Percentiles rank a stretch among this genome's conserved stretches.
Conservation (phyloP, 2,113 vertebrate species). For the Stercorarius parasiticus region DNA sequence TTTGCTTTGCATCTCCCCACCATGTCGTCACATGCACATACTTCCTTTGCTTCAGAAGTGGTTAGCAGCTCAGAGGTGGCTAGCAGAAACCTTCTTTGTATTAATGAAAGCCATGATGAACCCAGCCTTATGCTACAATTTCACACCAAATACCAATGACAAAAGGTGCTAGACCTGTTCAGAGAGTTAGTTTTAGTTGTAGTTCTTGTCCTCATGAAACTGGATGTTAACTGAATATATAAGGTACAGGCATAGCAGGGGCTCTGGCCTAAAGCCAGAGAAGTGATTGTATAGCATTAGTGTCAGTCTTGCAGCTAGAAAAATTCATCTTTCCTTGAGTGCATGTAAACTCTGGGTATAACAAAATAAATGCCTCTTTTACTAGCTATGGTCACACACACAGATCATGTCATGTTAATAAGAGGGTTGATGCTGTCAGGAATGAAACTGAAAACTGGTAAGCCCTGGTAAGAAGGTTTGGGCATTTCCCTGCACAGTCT, state of each 20-base stretch:
- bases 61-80: not conserved
- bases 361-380: not conserved
- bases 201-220: not conserved
- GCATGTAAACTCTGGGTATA: not conserved
- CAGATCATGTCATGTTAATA: not conserved
- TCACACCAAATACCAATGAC: not conserved
- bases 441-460: not conserved
- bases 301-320: not conserved
- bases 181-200: not conserved
- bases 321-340: not conserved
- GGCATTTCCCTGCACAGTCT: not conserved
- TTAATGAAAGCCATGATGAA: not conserved
- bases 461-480: not conserved
- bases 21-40: fast-evolving
- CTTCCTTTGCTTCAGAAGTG: not conserved
- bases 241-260: not conserved
- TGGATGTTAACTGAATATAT: not conserved
- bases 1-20: not conserved
- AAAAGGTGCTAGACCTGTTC: not conserved
- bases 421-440: not conserved
- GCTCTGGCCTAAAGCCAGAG: not conserved
- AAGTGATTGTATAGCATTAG: not conserved
- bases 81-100: not conserved
- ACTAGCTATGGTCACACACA: not conserved
- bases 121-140: not conserved